These are phyloP conservation scores for Hippocampus guttulatus DNA, from an alignment of 2,113 vertebrate species.

Conservation along the genomic window DNA sequence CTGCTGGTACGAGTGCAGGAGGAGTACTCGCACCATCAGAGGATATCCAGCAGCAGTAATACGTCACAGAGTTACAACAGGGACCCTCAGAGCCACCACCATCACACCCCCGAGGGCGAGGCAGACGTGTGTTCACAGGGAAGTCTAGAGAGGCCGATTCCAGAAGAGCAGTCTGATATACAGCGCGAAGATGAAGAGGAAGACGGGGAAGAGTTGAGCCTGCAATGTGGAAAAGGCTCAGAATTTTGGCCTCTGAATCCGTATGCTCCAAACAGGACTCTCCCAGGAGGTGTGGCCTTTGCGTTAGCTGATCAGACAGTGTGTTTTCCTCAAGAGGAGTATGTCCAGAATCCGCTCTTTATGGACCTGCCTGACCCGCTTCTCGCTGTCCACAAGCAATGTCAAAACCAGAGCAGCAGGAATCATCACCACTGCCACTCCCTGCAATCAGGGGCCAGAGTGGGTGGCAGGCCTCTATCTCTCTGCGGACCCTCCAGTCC, in stretches of 20 bases:
- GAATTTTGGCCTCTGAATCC: conserved; percentile 69
- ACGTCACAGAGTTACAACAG: conserved; percentile 47
- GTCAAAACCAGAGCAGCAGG: conserved; percentile 86
- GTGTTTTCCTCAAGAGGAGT: conserved; percentile 65
- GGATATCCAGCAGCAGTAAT: conserved; percentile 61
- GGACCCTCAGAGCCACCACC: conserved; percentile 77
- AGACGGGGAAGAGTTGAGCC: conserved; percentile 51
- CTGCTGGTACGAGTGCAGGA: conserved; percentile 89
- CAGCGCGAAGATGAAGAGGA: conserved; percentile 61
- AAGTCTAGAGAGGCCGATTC: conserved; percentile 58
- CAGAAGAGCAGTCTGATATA: conserved; percentile 48
- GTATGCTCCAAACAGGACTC: conserved; percentile 71
- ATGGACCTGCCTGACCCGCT: conserved; percentile 67
- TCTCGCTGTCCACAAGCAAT: conserved; percentile 73
- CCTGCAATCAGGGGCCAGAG: conserved; percentile 66
- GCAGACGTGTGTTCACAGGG: conserved; percentile 53
- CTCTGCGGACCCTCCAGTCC: conserved; percentile 81
- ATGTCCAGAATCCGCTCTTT: conserved; percentile 52
- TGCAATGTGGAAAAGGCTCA: conserved; percentile 59
- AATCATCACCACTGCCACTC: conserved; percentile 84
- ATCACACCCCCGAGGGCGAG: conserved; percentile 61
- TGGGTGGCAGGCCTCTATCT: conserved; percentile 64
- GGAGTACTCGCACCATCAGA: conserved; percentile 86
- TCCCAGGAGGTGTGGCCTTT: conserved; percentile 72
- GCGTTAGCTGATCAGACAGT: conserved; percentile 65